These are phyloP conservation scores for Hoplodrina ambigua DNA, from an alignment of 2,888 invertebrate species.

Conservation along the genomic window DNA sequence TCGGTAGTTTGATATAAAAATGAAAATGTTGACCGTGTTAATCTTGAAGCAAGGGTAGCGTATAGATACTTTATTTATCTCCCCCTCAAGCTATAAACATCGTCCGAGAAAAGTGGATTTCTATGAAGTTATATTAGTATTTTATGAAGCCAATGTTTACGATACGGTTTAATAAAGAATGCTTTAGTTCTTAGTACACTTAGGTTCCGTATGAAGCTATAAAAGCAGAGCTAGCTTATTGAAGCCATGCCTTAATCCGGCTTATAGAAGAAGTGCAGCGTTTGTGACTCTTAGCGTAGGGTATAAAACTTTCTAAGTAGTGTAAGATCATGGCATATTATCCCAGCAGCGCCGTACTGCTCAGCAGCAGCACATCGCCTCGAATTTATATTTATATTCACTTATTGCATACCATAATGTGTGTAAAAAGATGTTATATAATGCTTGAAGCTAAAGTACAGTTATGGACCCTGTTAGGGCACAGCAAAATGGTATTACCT, in stretches of 20 bases:
- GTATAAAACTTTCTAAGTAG: neutral
- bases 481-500: no score
- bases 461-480: no score
- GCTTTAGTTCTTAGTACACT: slow-evolving; percentile 38
- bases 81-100: slow-evolving; percentile 38
- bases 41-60: slow-evolving; percentile 10
- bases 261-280: neutral
- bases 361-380: no score
- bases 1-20: slow-evolving; percentile 29
- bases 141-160: slow-evolving; percentile 57
- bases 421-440: no score
- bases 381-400: no score
- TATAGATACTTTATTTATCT: slow-evolving; percentile 47
- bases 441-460: no score
- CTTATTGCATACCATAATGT: no score
- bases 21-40: slow-evolving; percentile 44
- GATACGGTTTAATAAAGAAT: slow-evolving; percentile 44
- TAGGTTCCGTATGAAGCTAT: slow-evolving; percentile 27
- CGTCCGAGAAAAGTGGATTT: slow-evolving; percentile 51
- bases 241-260: slow-evolving; percentile 11
- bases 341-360: no score
- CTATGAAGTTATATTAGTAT: slow-evolving; percentile 54
- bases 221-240: slow-evolving; percentile 33
- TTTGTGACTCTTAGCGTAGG: neutral
- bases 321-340: no score